These are phyloP conservation scores for Gymnothorax javanicus DNA, from an alignment of 2,797 vertebrate species.

Conservation along the genomic window DNA sequence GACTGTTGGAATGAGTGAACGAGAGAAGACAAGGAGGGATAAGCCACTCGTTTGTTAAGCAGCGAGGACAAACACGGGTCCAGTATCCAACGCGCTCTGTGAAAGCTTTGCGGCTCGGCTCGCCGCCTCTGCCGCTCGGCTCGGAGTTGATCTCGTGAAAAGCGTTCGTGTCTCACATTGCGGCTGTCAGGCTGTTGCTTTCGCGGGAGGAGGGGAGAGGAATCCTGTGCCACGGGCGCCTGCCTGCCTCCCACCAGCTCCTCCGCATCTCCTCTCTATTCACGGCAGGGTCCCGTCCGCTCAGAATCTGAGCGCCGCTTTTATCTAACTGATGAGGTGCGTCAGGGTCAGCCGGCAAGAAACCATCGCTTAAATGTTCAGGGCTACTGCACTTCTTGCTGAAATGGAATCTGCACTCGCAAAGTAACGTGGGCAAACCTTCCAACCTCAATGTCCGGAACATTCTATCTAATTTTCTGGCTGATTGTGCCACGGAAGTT, in stretches of 20 bases:
- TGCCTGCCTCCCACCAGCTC: neutral
- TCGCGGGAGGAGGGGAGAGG: neutral
- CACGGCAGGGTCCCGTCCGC: slow-evolving; percentile 40
- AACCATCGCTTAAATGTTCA: slow-evolving; percentile 53
- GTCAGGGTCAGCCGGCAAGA: slow-evolving; percentile 50
- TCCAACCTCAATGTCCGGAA: neutral
- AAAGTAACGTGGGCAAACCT: neutral
- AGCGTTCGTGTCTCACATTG: neutral
- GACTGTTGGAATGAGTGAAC: neutral
- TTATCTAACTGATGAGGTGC: slow-evolving; percentile 45
- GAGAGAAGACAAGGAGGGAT: neutral
- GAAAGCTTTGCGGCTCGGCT: neutral
- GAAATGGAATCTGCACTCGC: neutral
- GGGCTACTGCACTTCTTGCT: slow-evolving; percentile 47
- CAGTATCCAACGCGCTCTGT: neutral
- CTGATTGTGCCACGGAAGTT: neutral
- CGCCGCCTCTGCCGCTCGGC: neutral
- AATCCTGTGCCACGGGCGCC: neutral
- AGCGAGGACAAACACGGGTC: neutral
- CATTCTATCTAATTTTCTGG: neutral
- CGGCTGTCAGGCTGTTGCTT: neutral
- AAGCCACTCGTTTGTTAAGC: neutral
- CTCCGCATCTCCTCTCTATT: slow-evolving; percentile 27
- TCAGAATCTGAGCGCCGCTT: slow-evolving; percentile 42
- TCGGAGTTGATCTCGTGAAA: neutral